Base-by-base conservation (phyloP, 2,113 vertebrate species). In the Paracanthobrama guichenoti region DNA sequence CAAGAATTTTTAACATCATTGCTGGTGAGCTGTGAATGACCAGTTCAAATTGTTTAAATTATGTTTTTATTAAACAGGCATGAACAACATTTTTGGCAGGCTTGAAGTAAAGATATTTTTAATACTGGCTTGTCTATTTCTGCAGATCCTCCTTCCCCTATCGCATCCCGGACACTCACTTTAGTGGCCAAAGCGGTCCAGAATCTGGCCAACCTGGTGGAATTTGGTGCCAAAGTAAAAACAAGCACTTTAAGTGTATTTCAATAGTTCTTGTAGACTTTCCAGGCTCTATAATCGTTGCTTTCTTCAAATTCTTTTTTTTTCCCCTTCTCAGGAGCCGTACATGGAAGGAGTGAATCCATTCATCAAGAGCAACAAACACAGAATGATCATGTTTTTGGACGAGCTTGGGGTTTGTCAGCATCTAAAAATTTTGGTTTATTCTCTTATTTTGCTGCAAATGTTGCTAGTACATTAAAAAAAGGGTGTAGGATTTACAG, bases 281-380 rank as follows among this genome's bases (percentile, higher is more conserved):
- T 5, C 5, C 8, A 42, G 3, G 24, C 16, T 55, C 48, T n/a
- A n/a, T 48, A 44, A 22, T 42, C 11, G 9, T 42, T 69, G 10
- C 66, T 69, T 22, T 69, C 35, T 11, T 69, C 20, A 69, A 69
- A 69, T 39, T 4, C 2, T 39, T 83, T 42, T 4, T 71, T 72
- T 53, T 46, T 26, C 1, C 22, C 11, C 86, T 18, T 84, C 92
- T 85, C 88, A 99, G 98, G 97, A 99, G 86, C 97, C 97, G 1
- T 99, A 99, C 76, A 99, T 99, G 98, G 98, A 99, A 93, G 98
- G 98, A 31, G 98, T 99, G 53, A 99, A 99, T 93, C 97, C 98
- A 86, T 99, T 99, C 90, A 99, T 99, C 92, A 99, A 98, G 93
- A 97, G 95, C 91, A 99, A 99, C 92, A 99, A 99, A 89, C 97